Conservation (phyloP, 2,888 invertebrate genomes). For the Steinernema carpocapsae region DNA sequence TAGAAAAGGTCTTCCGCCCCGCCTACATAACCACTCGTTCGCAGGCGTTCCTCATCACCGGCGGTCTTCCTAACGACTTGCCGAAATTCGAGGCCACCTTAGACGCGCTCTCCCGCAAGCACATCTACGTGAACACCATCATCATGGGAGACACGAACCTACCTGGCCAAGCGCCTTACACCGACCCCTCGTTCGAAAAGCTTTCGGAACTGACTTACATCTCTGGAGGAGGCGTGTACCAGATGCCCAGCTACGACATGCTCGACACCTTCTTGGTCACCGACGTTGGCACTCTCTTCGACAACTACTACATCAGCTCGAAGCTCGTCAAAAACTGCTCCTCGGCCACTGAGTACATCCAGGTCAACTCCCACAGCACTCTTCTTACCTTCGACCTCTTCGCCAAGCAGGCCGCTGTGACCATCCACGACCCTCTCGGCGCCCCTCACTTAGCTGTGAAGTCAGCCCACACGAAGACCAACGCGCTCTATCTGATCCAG, state of each 20-base stretch:
- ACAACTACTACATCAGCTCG: slow-evolving; percentile 24
- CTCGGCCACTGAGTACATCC: not conserved
- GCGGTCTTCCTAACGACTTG: not conserved
- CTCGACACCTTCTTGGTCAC: not conserved
- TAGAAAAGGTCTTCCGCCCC: not conserved
- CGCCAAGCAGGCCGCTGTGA: not conserved
- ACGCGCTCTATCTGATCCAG: not conserved
- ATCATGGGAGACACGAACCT: not conserved
- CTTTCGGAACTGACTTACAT: slow-evolving; percentile 3
- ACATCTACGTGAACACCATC: slow-evolving; percentile 25
- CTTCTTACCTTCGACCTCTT: slow-evolving; percentile 9
- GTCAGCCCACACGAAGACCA: not conserved
- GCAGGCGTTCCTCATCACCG: slow-evolving; percentile 27
- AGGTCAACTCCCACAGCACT: slow-evolving; percentile 6
- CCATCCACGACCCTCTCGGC: not conserved
- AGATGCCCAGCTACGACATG: not conserved
- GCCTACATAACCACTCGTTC: not conserved
- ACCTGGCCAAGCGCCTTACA: not conserved
- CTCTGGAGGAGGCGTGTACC: slow-evolving; percentile 8
- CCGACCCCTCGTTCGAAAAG: not conserved
- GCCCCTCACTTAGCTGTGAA: not conserved
- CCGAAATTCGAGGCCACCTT: not conserved
- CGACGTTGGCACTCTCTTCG: slow-evolving; percentile 19
- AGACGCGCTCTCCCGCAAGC: not conserved
- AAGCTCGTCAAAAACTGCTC: not conserved